phyloP scores from a whole-genome alignment of 2,113 vertebrate genomes.

The Hemiprocne comata region DNA sequence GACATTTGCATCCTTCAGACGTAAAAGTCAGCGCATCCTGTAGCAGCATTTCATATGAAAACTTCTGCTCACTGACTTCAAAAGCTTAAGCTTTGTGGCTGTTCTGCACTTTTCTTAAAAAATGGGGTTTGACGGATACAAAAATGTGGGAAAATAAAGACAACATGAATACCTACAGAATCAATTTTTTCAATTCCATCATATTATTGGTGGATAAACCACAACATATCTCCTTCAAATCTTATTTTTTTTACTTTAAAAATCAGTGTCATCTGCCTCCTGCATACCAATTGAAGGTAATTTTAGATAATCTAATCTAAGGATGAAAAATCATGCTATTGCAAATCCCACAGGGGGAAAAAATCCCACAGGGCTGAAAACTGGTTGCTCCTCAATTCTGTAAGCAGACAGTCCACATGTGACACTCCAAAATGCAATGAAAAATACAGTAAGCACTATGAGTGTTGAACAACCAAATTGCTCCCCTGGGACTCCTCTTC shows the following conservation, averaged over 20 bases:
- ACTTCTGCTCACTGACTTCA: background rate
- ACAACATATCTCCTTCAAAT: background rate
- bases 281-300: conserved; percentile 3
- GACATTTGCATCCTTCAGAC: background rate
- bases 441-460: background rate
- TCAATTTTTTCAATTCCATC: background rate
- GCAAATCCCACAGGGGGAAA: background rate
- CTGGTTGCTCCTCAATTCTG: background rate
- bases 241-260: background rate
- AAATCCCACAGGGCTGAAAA: background rate
- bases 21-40: background rate
- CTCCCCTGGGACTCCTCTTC: background rate
- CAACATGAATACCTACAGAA: background rate
- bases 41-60: background rate
- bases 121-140: background rate
- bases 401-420: background rate
- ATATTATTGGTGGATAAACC: background rate
- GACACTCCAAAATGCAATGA: background rate
- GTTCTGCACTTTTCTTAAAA: background rate
- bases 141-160: background rate
- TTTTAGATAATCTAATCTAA: background rate
- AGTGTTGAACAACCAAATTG: background rate
- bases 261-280: background rate
- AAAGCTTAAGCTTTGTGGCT: background rate
- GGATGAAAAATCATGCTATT: background rate